phyloP scores from a whole-genome alignment of 1,140 invertebrate species.

The Conus ventricosus region DNA sequence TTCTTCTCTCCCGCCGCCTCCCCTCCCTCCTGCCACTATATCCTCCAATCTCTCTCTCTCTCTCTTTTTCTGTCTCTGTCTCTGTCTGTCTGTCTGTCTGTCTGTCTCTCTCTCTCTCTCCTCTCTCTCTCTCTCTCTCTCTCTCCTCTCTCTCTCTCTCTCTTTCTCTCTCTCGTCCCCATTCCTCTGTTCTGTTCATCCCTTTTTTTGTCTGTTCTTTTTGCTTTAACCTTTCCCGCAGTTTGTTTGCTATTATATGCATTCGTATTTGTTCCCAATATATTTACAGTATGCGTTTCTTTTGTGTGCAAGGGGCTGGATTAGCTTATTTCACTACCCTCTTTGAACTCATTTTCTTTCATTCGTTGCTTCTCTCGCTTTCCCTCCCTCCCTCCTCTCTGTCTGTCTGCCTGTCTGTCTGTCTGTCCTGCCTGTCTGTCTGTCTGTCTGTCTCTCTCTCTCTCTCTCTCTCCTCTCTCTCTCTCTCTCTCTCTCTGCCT shows the following conservation, averaged over 20 bases:
- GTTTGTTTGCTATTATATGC: not conserved
- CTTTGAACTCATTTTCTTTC: not conserved
- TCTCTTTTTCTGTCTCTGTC: not conserved
- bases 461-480: not conserved
- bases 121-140: not conserved
- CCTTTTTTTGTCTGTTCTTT: not conserved
- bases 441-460: not conserved
- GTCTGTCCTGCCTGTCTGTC: not conserved
- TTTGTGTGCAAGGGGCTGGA: too few relatives aligned
- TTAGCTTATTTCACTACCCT: too few relatives aligned
- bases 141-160: not conserved
- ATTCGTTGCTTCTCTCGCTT: not conserved
- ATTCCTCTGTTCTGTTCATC: not conserved
- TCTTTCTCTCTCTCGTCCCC: too few relatives aligned
- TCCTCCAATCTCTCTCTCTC: too few relatives aligned
- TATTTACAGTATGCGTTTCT: too few relatives aligned
- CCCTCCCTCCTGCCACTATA: too few relatives aligned
- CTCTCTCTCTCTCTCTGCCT: too few relatives aligned
- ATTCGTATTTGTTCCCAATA: not conserved
- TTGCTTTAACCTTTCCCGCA: not conserved
- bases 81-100: not conserved
- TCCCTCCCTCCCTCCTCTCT: not conserved
- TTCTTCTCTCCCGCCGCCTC: too few relatives aligned
- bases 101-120: conserved; percentile 20
- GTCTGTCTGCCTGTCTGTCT: not conserved